phyloP scores from a whole-genome alignment of 2,888 invertebrate species.

The Coleophora deauratella region DNA sequence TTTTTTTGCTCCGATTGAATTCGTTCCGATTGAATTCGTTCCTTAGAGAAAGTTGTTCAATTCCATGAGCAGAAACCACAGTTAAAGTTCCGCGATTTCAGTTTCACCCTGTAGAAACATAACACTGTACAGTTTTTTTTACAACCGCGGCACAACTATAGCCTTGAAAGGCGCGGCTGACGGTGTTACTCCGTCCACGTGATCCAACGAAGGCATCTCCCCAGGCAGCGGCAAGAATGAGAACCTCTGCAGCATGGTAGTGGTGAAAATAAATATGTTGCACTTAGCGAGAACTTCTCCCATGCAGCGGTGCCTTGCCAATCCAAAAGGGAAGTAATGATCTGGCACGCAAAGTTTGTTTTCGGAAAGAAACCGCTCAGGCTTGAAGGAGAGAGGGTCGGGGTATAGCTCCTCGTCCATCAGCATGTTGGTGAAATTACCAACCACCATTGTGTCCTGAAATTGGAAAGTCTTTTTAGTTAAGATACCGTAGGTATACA shows the following conservation, averaged over 20 bases:
- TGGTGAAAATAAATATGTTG: slow-evolving; percentile 84
- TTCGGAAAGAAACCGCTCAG: slow-evolving; percentile 81
- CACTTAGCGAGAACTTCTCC: slow-evolving; percentile 84
- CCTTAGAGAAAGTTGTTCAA: too few species aligned
- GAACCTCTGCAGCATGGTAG: slow-evolving; percentile 83
- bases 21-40: too few species aligned
- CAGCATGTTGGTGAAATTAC: slow-evolving; percentile 81
- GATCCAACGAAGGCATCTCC: slow-evolving; percentile 77
- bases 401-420: slow-evolving; percentile 80
- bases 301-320: slow-evolving; percentile 86
- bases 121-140: too few species aligned
- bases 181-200: slow-evolving; percentile 85
- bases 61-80: too few species aligned
- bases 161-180: slow-evolving; percentile 83
- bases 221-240: slow-evolving; percentile 78
- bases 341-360: slow-evolving; percentile 78
- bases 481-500: neutral
- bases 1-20: too few species aligned
- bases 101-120: too few species aligned
- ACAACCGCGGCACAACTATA: slow-evolving; percentile 68
- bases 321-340: slow-evolving; percentile 84
- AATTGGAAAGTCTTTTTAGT: slow-evolving; percentile 8
- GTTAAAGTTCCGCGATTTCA: too few species aligned
- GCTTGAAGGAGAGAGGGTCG: slow-evolving; percentile 81
- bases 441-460: slow-evolving; percentile 86